phyloP scores from a whole-genome alignment of 2,797 vertebrate genomes.

The Limnodromus scolopaceus region DNA sequence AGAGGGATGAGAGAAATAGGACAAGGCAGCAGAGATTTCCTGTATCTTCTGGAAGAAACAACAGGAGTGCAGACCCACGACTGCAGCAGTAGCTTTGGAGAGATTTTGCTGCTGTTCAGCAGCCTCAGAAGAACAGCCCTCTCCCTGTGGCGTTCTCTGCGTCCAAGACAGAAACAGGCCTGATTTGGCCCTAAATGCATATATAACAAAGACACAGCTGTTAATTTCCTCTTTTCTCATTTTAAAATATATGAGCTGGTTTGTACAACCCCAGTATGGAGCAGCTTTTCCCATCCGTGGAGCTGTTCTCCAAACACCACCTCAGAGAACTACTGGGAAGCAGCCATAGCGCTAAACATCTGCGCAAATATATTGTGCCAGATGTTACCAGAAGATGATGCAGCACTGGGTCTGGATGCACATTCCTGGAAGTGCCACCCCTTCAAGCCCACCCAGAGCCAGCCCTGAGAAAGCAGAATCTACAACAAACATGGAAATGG shows the following conservation, averaged over 20 bases:
- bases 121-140: not conserved
- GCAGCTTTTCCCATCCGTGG: not conserved
- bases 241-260: constrained; percentile 9
- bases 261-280: constrained; percentile 1
- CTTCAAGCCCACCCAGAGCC: not conserved
- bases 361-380: not conserved
- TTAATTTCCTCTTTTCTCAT: constrained; percentile 2
- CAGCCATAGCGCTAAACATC: not conserved
- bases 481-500: not conserved
- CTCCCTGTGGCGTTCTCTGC: not conserved
- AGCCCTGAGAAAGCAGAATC: not conserved
- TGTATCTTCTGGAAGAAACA: not conserved
- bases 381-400: constrained; percentile 8
- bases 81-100: not conserved
- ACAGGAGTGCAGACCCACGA: not conserved
- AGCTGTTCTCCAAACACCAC: not conserved
- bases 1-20: not conserved
- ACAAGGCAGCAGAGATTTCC: not conserved
- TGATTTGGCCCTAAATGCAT: not conserved
- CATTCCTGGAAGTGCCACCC: constrained; percentile 20
- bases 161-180: constrained; percentile 11
- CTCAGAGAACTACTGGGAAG: not conserved
- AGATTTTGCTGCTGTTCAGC: not conserved
- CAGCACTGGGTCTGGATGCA: not conserved
- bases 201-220: constrained; percentile 20